Evolutionary conservation across 2,888 invertebrate species (phyloP).

Genomic region (Caenorhabditis zanzibari): DNA sequence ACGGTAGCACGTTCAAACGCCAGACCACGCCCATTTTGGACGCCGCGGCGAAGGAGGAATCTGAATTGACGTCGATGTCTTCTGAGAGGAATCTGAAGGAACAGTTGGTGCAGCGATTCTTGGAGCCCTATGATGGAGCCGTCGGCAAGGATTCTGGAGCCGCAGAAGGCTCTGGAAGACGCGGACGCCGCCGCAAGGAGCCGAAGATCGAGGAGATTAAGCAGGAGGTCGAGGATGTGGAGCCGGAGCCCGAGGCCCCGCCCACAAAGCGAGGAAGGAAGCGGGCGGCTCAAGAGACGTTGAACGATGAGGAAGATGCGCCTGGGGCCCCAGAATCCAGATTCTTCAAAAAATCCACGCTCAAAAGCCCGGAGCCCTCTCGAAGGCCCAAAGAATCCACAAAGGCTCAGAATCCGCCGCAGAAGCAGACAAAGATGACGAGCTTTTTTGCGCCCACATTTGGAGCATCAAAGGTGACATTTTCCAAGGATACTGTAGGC

Average conservation of each 20-base stretch:
- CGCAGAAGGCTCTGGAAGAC: not conserved
- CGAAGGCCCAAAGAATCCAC: not conserved
- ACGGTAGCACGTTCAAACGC: constrained; percentile 67
- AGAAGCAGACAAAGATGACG: constrained; percentile 30
- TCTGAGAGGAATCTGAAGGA: constrained; percentile 14
- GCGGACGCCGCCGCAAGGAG: not conserved
- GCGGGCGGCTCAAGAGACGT: constrained; percentile 8
- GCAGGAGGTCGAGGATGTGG: not conserved
- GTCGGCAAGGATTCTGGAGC: not conserved
- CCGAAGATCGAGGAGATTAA: no score
- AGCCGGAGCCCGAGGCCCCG: not conserved
- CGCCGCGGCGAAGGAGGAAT: not conserved
- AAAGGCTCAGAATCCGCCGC: not conserved
- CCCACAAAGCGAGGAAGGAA: constrained; percentile 5
- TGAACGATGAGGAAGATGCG: not conserved
- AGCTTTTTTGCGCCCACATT: constrained; percentile 19
- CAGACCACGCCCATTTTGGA: constrained; percentile 28
- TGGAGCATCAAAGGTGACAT: constrained; percentile 14
- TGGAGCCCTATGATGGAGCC: constrained; percentile 8
- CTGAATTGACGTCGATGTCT: constrained; percentile 8
- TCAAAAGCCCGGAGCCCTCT: not conserved
- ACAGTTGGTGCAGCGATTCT: constrained; percentile 9
- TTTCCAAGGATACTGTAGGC: constrained; percentile 6
- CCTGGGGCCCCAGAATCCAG: not conserved
- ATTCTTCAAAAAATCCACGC: not conserved